Base-by-base conservation (phyloP, 2,888 invertebrate genomes). In the Drosophila mulleri region DNA sequence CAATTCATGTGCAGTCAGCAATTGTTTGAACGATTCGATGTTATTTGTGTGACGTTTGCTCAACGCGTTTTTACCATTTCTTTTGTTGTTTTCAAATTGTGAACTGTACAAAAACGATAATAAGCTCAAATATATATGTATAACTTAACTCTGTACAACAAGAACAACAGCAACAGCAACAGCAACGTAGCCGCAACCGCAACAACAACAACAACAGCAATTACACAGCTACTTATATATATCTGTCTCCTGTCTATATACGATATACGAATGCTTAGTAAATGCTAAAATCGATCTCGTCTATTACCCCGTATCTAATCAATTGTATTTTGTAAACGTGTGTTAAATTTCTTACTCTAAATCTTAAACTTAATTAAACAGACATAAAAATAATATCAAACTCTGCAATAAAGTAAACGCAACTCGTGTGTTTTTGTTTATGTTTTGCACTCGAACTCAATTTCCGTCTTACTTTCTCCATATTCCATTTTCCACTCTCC, bases 371-470 rank as follows among this genome's bases (percentile, higher is more conserved):
- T 41, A 20, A 35, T 37, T 37, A 39, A 62, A 44, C 42, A 69
- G 74, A 81, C 75, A 68, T 37, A 20, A 47, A 67, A 39, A 29
- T 4, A 48, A 32, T 32, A 48, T 18, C 48, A 32, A 74, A 54
- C 67, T 53, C 63, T 60, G 75, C 72, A 86, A 83, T 77, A 80
- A 84, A 76, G 82, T 78, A 85, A 83, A 77, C 81, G 74, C 88
- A 84, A 85, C 67, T 72, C 73, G 78, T 88, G 83, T 88, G 73
- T 88, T 83, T 86, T 86, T 70, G 75, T 84, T 87, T 79, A 74
- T 68, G 69, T 77, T 73, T 67, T 66, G 69, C 85, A 67, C 68
- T 65, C 58, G 65, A 62, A 58, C 48, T 50, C 48, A 7, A 32
- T 23, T 63, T 78, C 54, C 62, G 52, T 59, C 12, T 62, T 79